Evolutionary conservation across 2,888 invertebrate genomes (phyloP).

Genomic region (Drosophila ustulata): DNA sequence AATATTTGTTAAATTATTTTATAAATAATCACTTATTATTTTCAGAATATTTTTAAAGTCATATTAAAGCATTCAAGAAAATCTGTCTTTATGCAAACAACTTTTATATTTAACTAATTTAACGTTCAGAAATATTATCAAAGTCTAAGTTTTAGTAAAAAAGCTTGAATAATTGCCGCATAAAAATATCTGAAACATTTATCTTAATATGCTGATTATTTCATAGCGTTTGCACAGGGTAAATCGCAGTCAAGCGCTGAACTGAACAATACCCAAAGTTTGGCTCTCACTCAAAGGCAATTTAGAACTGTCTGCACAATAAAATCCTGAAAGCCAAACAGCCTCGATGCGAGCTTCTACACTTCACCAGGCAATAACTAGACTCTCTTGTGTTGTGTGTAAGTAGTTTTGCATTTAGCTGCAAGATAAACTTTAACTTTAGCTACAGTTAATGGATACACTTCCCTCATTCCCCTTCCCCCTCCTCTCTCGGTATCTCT

Average conservation of each 20-base stretch:
- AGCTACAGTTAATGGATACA: slow-evolving; percentile 49
- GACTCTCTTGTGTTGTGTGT: slow-evolving; percentile 18
- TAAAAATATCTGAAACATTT: background rate
- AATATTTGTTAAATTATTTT: too few species aligned
- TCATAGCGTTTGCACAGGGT: background rate
- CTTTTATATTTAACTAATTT: too few species aligned
- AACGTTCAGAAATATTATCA: too few species aligned
- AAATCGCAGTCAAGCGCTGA: background rate
- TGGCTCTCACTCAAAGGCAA: slow-evolving; percentile 16
- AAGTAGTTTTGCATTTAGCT: slow-evolving; percentile 34
- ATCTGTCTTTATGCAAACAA: too few species aligned
- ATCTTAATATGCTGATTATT: background rate
- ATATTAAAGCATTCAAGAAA: too few species aligned
- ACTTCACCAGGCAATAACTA: slow-evolving; percentile 16
- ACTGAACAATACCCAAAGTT: background rate
- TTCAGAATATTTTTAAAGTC: too few species aligned
- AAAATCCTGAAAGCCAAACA: slow-evolving; percentile 15
- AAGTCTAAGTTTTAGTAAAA: too few species aligned
- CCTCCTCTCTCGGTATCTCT: slow-evolving; percentile 2
- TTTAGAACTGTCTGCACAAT: slow-evolving; percentile 16
- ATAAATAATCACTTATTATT: too few species aligned
- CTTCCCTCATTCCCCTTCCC: too few species aligned
- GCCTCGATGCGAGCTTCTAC: background rate
- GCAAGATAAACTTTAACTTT: slow-evolving; percentile 47
- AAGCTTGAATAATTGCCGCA: too few species aligned